A percentile compares a stretch with the other conserved stretches of the same genome.
phyloP scores from a whole-genome alignment of 2,888 invertebrate genomes.

The Ophion ventricosus region DNA sequence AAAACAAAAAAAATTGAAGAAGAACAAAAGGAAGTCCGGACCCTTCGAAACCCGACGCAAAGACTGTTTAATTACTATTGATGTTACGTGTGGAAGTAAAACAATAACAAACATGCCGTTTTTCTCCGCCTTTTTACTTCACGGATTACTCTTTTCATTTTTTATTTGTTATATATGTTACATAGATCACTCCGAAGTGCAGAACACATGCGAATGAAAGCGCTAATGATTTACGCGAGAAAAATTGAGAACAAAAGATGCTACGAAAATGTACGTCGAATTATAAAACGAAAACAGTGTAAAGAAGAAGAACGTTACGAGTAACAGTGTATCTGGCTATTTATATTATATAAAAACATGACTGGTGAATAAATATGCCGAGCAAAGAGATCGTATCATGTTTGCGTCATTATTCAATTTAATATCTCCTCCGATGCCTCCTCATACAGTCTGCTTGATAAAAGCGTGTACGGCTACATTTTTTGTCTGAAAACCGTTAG shows the following conservation, averaged over 20 bases:
- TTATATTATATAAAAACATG: conserved; percentile 73
- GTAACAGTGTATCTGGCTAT: conserved; percentile 70
- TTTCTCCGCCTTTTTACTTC: conserved; percentile 64
- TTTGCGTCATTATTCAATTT: conserved; percentile 22
- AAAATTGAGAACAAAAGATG: conserved; percentile 27
- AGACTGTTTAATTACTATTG: conserved; percentile 80
- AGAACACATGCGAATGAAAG: conserved; percentile 33
- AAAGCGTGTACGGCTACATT: too few species aligned
- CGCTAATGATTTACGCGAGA: conserved; percentile 33
- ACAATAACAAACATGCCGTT: conserved; percentile 53
- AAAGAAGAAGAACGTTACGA: conserved; percentile 29
- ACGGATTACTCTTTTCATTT: conserved; percentile 63
- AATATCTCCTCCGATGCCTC: neutral
- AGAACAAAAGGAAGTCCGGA: conserved; percentile 29
- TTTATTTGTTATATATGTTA: conserved; percentile 10
- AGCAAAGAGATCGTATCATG: conserved; percentile 71
- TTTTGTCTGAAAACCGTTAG: too few species aligned
- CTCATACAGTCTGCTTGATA: too few species aligned
- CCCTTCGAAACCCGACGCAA: conserved; percentile 76
- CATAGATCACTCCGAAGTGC: conserved; percentile 50
- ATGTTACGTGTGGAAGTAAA: conserved; percentile 74
- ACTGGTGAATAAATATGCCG: conserved; percentile 79
- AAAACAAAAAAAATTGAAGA: neutral
- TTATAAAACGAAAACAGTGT: conserved; percentile 35
- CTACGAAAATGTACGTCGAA: conserved; percentile 32